These are phyloP conservation scores for Gobio occitaniae DNA, from an alignment of 2,797 vertebrate species.

Conservation along the genomic window DNA sequence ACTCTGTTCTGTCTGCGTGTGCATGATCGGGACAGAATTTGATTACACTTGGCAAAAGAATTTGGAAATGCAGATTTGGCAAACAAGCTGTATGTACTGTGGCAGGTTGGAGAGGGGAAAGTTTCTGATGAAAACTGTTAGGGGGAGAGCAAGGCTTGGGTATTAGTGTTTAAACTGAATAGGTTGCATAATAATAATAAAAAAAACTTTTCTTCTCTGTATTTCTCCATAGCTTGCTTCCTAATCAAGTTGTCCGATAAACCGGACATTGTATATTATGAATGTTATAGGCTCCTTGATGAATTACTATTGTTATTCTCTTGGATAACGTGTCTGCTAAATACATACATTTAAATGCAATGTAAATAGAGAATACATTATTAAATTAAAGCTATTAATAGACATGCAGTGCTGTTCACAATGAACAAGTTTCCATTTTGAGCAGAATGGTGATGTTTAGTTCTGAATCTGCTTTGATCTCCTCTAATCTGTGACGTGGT, in stretches of 20 bases:
- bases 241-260: not conserved
- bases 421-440: conserved; percentile 66
- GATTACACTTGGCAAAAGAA: conserved; percentile 48
- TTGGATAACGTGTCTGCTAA: not conserved
- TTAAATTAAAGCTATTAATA: conserved; percentile 71
- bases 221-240: not conserved
- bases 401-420: conserved; percentile 67
- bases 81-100: conserved; percentile 28
- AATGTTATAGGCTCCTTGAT: not conserved
- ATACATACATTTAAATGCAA: not conserved
- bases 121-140: conserved; percentile 12
- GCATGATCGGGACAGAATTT: conserved; percentile 26
- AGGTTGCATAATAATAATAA: conserved; percentile 64
- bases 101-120: conserved; percentile 18
- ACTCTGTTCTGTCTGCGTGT: not conserved
- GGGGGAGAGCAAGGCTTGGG: conserved; percentile 14
- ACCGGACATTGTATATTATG: not conserved
- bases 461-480: conserved; percentile 38
- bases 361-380: conserved; percentile 51
- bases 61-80: conserved; percentile 19
- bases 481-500: conserved; percentile 46
- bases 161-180: conserved; percentile 43
- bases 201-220: not conserved
- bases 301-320: not conserved
- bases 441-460: conserved; percentile 42